Conservation (phyloP, 53 echinoderm and acorn worm species). For the Zoroaster sp. region DNA sequence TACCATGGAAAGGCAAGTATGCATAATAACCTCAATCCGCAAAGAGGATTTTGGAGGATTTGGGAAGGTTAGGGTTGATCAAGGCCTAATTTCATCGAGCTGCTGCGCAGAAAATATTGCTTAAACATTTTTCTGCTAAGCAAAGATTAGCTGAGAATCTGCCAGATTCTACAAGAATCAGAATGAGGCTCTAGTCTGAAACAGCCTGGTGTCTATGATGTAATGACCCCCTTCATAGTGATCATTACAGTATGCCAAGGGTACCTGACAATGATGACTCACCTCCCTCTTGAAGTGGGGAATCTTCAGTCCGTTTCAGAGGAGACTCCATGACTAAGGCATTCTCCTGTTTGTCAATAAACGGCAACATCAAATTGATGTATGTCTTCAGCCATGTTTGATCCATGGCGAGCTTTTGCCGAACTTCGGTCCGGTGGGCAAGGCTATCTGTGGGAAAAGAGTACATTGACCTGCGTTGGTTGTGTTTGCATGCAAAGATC, state of each 20-base stretch:
- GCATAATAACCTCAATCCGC: too few relatives aligned
- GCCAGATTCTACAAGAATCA: background rate
- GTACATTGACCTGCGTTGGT: too few relatives aligned
- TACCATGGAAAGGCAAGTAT: too few relatives aligned
- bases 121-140: too few relatives aligned
- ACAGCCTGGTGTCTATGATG: background rate
- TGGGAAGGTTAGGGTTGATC: too few relatives aligned
- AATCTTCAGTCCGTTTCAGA: conserved; percentile 50
- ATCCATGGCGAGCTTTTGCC: conserved; percentile 70
- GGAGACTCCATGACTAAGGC: conserved; percentile 44
- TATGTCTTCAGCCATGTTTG: conserved; percentile 55
- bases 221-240: background rate
- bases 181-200: background rate
- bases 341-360: conserved; percentile 74
- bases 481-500: too few relatives aligned
- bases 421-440: conserved; percentile 73
- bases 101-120: too few relatives aligned
- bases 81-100: too few relatives aligned
- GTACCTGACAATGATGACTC: background rate
- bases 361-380: conserved; percentile 23
- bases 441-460: conserved; percentile 64
- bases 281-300: conserved; percentile 75
- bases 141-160: too few relatives aligned
- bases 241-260: background rate
- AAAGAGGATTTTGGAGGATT: too few relatives aligned